Evolutionary conservation across 1,140 invertebrate genomes (phyloP).

Genomic region (Drosophila truncata): DNA sequence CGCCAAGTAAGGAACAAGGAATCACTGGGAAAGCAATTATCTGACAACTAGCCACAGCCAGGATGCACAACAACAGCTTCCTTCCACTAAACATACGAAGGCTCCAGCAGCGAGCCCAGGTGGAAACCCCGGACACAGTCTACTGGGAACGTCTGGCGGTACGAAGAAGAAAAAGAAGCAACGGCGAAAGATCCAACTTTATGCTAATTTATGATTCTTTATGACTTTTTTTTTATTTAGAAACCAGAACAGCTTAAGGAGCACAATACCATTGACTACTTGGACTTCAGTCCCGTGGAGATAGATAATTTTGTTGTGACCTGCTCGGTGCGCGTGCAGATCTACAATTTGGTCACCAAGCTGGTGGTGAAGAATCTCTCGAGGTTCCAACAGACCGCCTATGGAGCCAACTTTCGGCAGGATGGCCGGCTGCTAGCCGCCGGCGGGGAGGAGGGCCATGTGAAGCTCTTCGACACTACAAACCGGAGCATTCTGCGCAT

Average conservation of each 20-base stretch:
- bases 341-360: slow-evolving; percentile 96
- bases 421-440: slow-evolving; percentile 95
- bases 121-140: slow-evolving; percentile 90
- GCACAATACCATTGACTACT: slow-evolving; percentile 95
- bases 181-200: background rate
- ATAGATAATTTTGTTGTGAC: slow-evolving; percentile 96
- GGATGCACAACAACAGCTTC: slow-evolving; percentile 86
- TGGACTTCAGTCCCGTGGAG: slow-evolving; percentile 95
- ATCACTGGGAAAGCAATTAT: background rate
- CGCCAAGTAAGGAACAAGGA: background rate
- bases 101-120: slow-evolving; percentile 89
- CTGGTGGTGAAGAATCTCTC: slow-evolving; percentile 93
- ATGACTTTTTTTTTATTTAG: slow-evolving; percentile 86
- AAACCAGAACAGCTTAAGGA: slow-evolving; percentile 95
- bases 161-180: slow-evolving; percentile 85
- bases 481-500: slow-evolving; percentile 91
- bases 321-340: slow-evolving; percentile 94
- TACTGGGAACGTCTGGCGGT: slow-evolving; percentile 95
- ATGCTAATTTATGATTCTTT: slow-evolving; percentile 10
- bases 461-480: slow-evolving; percentile 95
- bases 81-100: slow-evolving; percentile 91
- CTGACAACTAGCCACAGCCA: background rate
- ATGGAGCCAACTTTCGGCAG: slow-evolving; percentile 93
- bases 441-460: slow-evolving; percentile 94
- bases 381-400: slow-evolving; percentile 94